phyloP scores from a whole-genome alignment of 2,113 vertebrate species.

The Campylomormyrus tamandua region DNA sequence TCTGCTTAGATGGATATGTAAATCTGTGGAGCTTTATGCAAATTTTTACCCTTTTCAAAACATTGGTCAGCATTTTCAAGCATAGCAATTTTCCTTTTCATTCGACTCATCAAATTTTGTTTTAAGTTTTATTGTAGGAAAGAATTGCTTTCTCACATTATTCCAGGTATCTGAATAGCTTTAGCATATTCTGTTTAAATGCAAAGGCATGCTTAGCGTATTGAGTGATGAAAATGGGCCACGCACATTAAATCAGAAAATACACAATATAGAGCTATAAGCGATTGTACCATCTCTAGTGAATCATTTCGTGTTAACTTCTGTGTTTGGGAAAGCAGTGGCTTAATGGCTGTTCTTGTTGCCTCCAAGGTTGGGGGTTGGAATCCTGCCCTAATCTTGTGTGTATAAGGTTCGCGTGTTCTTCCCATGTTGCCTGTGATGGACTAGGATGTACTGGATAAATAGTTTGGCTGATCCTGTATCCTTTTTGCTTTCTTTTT shows the following conservation, averaged over 20 bases:
- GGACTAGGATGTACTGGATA: neutral
- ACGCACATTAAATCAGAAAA: neutral
- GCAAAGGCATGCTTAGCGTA: neutral
- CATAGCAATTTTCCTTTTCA: conserved; percentile 18
- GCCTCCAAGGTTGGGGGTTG: neutral
- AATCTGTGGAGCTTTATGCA: neutral
- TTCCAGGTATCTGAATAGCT: neutral
- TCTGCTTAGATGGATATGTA: neutral
- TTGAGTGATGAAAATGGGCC: neutral
- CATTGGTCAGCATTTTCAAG: neutral
- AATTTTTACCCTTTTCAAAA: neutral
- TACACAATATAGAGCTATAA: neutral
- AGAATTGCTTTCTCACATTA: neutral
- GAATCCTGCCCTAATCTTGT: neutral
- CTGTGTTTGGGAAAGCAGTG: neutral
- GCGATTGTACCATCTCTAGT: neutral
- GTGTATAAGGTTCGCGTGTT: neutral
- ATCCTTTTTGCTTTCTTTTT: neutral
- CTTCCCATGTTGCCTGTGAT: neutral
- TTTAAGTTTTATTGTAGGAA: neutral
- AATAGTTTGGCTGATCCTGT: neutral
- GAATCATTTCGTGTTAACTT: neutral
- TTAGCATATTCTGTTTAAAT: neutral
- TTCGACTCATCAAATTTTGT: neutral
- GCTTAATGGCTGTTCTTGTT: neutral